Evolutionary conservation across 1,140 invertebrate species (phyloP), one percentile per base, ranked within the genome.

Genomic region (Archegozetes longisetosus): DNA sequence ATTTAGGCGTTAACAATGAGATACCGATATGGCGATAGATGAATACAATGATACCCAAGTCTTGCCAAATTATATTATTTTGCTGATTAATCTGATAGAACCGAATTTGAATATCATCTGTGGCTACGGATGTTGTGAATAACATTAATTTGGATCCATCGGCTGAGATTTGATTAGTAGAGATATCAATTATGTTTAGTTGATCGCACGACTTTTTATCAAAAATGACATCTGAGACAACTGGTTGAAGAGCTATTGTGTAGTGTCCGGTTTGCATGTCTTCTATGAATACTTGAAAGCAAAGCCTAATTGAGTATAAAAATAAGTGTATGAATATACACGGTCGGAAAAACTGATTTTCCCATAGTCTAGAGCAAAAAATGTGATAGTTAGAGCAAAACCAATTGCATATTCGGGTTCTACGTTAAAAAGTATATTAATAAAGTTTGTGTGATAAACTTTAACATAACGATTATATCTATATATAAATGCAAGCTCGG

Each of bases 191-290:
- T 58, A 96, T 95, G 13, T 83, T 80, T 59, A 95, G 76, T 72
- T 94, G 89, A 64, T 82, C 86, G 78, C 90, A 85, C 12, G 90
- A 86, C 74, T 96, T 83, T 79, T 95, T 95, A 72, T 97, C 91
- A 75, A 83, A 92, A 67, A 97, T 94, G 17, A 85, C 79, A 64
- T 93, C 85, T 0, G 89, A 94, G 3, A 91, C 85, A 3, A 93
- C 81, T 0, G 92, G 85, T 28, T 77, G 72, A n/a, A 95, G 71
- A 1, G 84, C 81, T 40, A 81, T 75, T n/a, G 81, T 85, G 65
- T 87, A 87, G 68, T 85, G 82, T 53, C 84, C 84, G 58, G 78
- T 77, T 48, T 80, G 77, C 53, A 80, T 77, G 53, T 82, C 82
- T 70, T 84, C 80, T 29, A 95, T 71, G 70, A 93, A 93, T 29